phyloP scores from a whole-genome alignment of 2,113 vertebrate species.

The Macquaria australasica region DNA sequence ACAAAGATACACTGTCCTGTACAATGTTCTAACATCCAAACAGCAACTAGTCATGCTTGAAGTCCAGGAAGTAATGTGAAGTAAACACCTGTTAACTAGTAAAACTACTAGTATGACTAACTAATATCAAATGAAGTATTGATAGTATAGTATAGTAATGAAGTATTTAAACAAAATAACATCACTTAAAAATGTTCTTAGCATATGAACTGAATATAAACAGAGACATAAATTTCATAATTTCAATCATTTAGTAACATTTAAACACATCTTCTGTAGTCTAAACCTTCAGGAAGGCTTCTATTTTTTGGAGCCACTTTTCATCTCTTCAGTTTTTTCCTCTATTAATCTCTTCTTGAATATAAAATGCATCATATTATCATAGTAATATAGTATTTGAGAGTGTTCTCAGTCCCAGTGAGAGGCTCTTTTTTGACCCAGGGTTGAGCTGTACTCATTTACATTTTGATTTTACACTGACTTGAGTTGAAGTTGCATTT shows the following conservation, averaged over 20 bases:
- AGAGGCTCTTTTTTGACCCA: constrained; percentile 51
- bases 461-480: constrained; percentile 70
- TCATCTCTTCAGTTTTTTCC: constrained; percentile 14
- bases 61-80: constrained; percentile 20
- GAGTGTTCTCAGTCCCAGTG: constrained; percentile 27
- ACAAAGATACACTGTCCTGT: constrained; percentile 48
- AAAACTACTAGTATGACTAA: too few species aligned
- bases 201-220: not conserved
- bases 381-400: constrained; percentile 52
- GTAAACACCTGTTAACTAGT: constrained; percentile 19
- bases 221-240: not conserved
- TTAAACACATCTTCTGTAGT: not conserved
- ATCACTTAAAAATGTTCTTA: not conserved
- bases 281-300: not conserved
- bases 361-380: constrained; percentile 60
- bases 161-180: not conserved
- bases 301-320: not conserved
- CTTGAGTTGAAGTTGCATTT: constrained; percentile 51
- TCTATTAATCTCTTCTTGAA: constrained; percentile 37
- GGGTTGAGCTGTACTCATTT: constrained; percentile 59
- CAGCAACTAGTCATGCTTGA: not conserved
- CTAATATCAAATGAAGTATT: not conserved
- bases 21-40: constrained; percentile 31
- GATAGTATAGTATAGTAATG: too few species aligned
- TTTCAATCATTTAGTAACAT: not conserved